A percentile compares a stretch with the other conserved stretches of the same genome.
Conservation (phyloP, 2,888 invertebrate species). For the Limnephilus rhombicus region DNA sequence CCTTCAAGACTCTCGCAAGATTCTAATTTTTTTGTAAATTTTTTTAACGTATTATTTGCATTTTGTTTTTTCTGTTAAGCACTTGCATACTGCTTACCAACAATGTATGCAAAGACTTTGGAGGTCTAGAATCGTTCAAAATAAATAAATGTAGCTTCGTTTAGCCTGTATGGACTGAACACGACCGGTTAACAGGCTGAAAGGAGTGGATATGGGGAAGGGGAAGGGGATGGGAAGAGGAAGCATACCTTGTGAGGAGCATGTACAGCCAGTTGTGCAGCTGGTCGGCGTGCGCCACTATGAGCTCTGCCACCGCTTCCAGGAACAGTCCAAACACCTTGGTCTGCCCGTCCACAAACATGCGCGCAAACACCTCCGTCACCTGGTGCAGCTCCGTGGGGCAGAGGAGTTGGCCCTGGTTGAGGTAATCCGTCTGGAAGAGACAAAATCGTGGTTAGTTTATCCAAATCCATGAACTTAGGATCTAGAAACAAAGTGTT, state of each 20-base stretch:
- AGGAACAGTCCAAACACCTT: constrained; percentile 95
- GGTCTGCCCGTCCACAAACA: constrained; percentile 98
- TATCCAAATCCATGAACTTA: not conserved
- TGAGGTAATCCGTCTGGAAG: constrained; percentile 83
- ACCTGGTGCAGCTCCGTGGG: constrained; percentile 87
- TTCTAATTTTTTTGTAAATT: too few relatives aligned
- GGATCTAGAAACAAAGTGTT: too few relatives aligned
- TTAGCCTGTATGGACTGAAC: too few relatives aligned
- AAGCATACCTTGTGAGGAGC: constrained; percentile 84
- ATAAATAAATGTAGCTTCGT: too few relatives aligned
- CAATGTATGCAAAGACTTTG: too few relatives aligned
- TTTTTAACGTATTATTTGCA: too few relatives aligned
- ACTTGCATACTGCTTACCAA: too few relatives aligned
- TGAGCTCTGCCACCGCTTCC: constrained; percentile 94
- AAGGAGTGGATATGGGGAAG: too few relatives aligned
- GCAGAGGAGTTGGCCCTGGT: constrained; percentile 82
- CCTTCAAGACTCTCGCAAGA: too few relatives aligned
- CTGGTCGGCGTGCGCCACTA: constrained; percentile 91
- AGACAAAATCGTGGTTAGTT: not conserved
- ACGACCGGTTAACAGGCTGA: too few relatives aligned
- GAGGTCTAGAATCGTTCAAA: too few relatives aligned
- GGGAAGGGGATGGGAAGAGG: not conserved
- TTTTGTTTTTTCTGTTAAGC: too few relatives aligned
- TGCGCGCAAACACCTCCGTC: constrained; percentile 95
- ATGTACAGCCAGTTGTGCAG: constrained; percentile 96